Percentiles rank a stretch among this genome's conserved stretches.
These are phyloP conservation scores for Manis crassicaudata DNA, from an alignment of 2,797 vertebrate genomes.

Conservation along the genomic window DNA sequence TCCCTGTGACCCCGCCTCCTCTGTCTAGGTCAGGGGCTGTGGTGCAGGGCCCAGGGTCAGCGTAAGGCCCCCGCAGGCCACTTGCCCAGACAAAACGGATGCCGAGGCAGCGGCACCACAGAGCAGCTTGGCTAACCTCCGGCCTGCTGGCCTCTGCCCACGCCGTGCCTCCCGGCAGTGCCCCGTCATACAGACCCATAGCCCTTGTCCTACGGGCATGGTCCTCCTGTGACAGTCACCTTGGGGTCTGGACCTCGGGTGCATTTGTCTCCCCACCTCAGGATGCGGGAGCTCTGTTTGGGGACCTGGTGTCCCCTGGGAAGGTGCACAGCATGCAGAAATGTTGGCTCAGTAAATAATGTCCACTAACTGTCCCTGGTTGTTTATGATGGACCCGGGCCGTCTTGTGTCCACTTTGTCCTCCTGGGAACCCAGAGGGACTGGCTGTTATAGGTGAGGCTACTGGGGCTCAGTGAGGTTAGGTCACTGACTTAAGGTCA, in stretches of 20 bases:
- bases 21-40: fast-evolving
- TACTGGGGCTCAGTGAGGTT: background rate
- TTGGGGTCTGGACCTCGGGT: background rate
- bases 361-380: background rate
- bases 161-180: background rate
- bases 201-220: no score
- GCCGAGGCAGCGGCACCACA: fast-evolving
- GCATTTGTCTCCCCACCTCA: background rate
- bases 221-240: no score
- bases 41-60: no score
- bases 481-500: background rate
- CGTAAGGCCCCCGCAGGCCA: background rate
- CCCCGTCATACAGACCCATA: background rate
- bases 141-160: background rate
- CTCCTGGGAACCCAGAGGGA: background rate
- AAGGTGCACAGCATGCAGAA: fast-evolving
- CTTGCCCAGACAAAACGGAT: fast-evolving
- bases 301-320: background rate
- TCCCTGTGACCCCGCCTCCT: background rate
- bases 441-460: background rate
- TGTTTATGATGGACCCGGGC: no score
- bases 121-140: background rate
- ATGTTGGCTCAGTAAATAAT: background rate
- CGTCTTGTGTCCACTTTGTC: fast-evolving
- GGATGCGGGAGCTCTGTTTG: fast-evolving